Conservation (phyloP, 2,113 vertebrate species). For the Ibidorhyncha struthersii region DNA sequence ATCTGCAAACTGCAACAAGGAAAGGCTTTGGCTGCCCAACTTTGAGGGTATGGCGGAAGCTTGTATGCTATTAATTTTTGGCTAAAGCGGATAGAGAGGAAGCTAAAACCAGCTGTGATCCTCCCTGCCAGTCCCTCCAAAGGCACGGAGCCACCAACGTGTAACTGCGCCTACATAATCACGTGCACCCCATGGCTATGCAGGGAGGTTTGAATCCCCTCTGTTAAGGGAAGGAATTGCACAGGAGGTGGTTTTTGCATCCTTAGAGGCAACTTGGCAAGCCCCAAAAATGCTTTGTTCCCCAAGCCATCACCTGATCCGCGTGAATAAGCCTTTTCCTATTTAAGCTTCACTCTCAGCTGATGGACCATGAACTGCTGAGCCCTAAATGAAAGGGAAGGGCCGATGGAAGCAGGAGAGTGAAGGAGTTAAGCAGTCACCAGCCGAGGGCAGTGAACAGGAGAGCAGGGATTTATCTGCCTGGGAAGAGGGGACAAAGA, state of each 20-base stretch:
- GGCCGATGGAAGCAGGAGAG: not conserved
- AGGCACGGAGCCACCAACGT: accelerated
- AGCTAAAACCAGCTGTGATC: not conserved
- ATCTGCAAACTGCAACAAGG: not conserved
- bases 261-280: slow-evolving; percentile 14
- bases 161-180: not conserved
- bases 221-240: not conserved
- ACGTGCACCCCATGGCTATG: not conserved
- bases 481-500: not conserved
- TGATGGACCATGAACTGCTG: slow-evolving; percentile 19
- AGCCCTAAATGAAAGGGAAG: not conserved
- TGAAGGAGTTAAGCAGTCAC: not conserved
- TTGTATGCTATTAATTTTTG: not conserved
- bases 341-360: not conserved
- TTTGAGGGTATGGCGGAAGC: not conserved
- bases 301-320: not conserved
- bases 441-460: not conserved
- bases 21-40: not conserved
- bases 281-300: slow-evolving; percentile 3
- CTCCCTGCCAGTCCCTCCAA: not conserved
- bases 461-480: not conserved
- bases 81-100: not conserved
- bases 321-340: slow-evolving; percentile 17
- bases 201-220: not conserved
- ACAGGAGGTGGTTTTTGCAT: not conserved